Evolutionary conservation across 2,113 vertebrate genomes (phyloP).

Genomic region (Mobula birostris): DNA sequence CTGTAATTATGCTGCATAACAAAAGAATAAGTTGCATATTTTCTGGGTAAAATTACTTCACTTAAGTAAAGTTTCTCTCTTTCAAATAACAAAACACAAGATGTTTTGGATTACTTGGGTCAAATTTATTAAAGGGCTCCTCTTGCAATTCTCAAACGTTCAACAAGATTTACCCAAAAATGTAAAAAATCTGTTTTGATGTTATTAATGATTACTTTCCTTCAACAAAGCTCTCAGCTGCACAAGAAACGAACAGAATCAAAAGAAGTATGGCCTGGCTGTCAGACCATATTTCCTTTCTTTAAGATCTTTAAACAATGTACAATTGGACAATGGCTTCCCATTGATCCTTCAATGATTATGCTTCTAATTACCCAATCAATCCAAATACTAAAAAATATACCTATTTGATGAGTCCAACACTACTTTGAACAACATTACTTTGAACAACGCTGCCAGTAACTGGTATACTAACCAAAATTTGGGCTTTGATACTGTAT

Average conservation of each 20-base stretch:
- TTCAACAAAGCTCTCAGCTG: background rate
- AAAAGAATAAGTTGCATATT: background rate
- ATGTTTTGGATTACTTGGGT: conserved; percentile 11
- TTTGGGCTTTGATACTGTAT: background rate
- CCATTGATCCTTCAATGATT: background rate
- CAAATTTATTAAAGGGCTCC: conserved; percentile 3
- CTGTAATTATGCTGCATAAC: background rate
- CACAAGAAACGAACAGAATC: background rate
- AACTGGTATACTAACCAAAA: background rate
- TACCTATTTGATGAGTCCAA: background rate
- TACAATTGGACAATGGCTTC: background rate
- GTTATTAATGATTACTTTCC: background rate
- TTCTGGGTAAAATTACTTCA: conserved; percentile 24
- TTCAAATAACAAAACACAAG: conserved; percentile 26
- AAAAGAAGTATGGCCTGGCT: background rate
- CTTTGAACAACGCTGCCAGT: background rate
- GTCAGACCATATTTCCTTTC: too few relatives aligned
- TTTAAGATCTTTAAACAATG: background rate
- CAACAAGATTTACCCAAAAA: background rate
- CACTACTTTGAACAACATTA: background rate
- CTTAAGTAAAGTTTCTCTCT: background rate
- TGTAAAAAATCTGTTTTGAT: conserved; percentile 30
- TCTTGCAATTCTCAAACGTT: conserved; percentile 11
- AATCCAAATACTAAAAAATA: background rate
- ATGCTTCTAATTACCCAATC: background rate